Conservation (phyloP, 2,888 invertebrate genomes). For the Ectemnius lituratus region DNA sequence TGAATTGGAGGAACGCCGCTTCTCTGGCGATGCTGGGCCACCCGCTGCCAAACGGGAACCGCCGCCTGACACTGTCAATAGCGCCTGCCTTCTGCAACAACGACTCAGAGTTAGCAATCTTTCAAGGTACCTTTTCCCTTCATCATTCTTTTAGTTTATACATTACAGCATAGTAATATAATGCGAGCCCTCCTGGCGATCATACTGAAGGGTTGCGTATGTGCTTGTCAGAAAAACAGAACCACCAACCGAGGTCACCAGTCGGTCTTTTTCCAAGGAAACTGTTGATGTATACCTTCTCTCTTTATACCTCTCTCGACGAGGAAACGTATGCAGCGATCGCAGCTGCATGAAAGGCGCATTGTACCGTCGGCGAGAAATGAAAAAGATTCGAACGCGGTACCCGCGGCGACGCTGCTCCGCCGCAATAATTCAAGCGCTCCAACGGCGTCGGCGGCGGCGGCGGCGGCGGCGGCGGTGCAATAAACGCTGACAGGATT, state of each 20-base stretch:
- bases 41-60: conserved; percentile 74
- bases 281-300: too few species aligned
- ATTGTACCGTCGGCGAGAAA: conserved; percentile 30
- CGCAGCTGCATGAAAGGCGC: background rate
- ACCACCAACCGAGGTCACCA: too few species aligned
- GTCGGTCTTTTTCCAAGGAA: too few species aligned
- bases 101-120: conserved; percentile 74
- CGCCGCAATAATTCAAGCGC: conserved; percentile 41
- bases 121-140: conserved; percentile 8
- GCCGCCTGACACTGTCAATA: conserved; percentile 76
- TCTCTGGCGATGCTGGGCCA: conserved; percentile 75
- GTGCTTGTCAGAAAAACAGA: too few species aligned
- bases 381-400: background rate
- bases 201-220: too few species aligned
- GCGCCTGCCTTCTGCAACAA: conserved; percentile 78
- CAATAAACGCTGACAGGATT: conserved; percentile 51
- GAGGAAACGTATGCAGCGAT: background rate
- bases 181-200: too few species aligned
- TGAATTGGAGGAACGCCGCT: conserved; percentile 72
- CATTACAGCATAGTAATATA: too few species aligned
- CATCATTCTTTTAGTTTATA: too few species aligned
- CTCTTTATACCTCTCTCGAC: too few species aligned
- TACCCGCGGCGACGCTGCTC: conserved; percentile 24
- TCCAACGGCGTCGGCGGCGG: conserved; percentile 9
- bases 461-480: conserved; percentile 26